Percentiles rank a stretch among this genome's conserved stretches.
Conservation (phyloP, 2,797 vertebrate species). For the Macroramphosus scolopax region DNA sequence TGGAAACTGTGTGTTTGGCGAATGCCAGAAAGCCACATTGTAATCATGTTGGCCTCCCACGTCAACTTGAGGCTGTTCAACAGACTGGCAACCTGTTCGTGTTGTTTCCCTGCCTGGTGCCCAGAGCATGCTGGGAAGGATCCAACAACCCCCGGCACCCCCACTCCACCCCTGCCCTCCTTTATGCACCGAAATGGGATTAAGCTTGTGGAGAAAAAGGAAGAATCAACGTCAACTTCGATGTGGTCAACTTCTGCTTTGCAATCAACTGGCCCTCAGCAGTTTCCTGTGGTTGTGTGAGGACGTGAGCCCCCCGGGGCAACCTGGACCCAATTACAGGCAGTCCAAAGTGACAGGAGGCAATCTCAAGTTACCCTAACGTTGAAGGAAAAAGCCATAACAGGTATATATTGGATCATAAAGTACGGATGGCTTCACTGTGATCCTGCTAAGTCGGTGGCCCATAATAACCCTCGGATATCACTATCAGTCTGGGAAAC, state of each 20-base stretch:
- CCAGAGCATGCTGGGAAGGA: conserved; percentile 31
- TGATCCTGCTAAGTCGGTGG: conserved; percentile 29
- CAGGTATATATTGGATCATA: conserved; percentile 59
- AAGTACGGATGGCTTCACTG: conserved; percentile 31
- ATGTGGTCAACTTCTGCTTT: conserved; percentile 32
- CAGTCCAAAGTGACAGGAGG: conserved; percentile 41
- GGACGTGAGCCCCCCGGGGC: conserved; percentile 17
- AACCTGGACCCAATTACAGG: conserved; percentile 12
- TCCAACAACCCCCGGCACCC: conserved; percentile 10
- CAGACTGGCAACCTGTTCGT: conserved; percentile 13
- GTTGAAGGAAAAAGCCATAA: conserved; percentile 34
- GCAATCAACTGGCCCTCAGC: conserved; percentile 22
- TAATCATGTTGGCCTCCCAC: conserved; percentile 5
- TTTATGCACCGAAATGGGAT: conserved; percentile 48
- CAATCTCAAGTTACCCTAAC: conserved; percentile 41
- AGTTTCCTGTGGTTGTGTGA: conserved; percentile 12
- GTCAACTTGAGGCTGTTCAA: conserved; percentile 17
- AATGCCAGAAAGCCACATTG: conserved; percentile 15
- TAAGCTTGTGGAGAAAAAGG: conserved; percentile 21
- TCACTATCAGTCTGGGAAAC: conserved; percentile 16
- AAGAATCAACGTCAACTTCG: conserved; percentile 50
- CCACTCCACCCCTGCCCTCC: neutral
- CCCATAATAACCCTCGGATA: conserved; percentile 18
- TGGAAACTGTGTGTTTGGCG: conserved; percentile 32
- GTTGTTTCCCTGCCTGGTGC: conserved; percentile 8